A percentile compares a stretch with the other conserved stretches of the same genome.
These are phyloP conservation scores for Papilio demoleus DNA, from an alignment of 2,888 invertebrate species.

Conservation along the genomic window DNA sequence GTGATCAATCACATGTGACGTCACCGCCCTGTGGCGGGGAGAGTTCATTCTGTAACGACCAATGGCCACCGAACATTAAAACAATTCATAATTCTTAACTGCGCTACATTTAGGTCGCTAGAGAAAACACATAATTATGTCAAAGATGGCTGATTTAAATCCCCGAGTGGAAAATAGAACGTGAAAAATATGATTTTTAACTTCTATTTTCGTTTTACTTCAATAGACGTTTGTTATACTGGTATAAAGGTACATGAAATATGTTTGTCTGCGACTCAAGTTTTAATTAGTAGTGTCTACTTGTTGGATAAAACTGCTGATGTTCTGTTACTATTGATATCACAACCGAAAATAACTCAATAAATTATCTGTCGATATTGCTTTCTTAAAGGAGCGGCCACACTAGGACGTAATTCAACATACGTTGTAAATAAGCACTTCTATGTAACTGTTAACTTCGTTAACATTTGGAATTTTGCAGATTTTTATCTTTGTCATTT, in stretches of 20 bases:
- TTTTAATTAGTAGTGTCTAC: not conserved
- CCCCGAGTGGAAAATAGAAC: constrained; percentile 34
- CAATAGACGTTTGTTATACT: not conserved
- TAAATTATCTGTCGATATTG: not conserved
- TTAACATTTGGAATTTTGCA: not conserved
- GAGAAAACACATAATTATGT: constrained; percentile 45
- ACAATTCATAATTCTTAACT: not conserved
- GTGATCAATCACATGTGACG: not conserved
- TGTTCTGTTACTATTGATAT: not conserved
- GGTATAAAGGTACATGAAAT: not conserved
- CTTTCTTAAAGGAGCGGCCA: not conserved
- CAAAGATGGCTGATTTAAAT: constrained; percentile 47
- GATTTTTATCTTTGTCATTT: not conserved
- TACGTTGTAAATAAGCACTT: not conserved
- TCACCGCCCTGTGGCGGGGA: not conserved
- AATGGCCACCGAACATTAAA: not conserved
- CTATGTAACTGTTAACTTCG: not conserved
- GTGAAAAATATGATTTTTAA: not conserved
- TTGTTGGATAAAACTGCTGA: too few relatives aligned
- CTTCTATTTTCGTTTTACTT: constrained; percentile 7
- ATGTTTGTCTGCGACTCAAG: not conserved
- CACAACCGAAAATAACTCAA: not conserved
- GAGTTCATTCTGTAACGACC: too few relatives aligned
- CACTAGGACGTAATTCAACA: not conserved
- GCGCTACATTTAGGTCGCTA: constrained; percentile 4